Base-by-base conservation (phyloP, 2,797 vertebrate genomes). In the Peromyscus nudipes region DNA sequence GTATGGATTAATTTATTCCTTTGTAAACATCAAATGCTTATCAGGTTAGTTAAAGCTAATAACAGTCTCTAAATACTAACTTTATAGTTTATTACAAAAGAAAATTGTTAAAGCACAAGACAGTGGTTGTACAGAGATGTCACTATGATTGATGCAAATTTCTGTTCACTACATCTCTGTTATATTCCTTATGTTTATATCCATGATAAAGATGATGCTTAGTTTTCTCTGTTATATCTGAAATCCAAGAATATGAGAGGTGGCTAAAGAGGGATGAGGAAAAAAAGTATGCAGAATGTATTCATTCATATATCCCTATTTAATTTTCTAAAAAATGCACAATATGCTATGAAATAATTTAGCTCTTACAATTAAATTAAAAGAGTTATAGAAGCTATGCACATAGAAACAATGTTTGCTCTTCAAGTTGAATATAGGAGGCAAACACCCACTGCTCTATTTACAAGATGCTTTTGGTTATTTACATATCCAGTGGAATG, bases 1-100 rank as follows among this genome's bases (percentile, higher is more conserved):
- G 12, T 6, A 29, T 81, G 37, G 55, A 86, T 92, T 96, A 80
- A 96, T 80, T 93, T 94, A 94, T 89, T 73, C 13, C 29, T 25
- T 84, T 4, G 65, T 69, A 95, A 94, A 87, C 34, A 43, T 90
- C 76, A 90, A 89, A 21, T 85, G 37, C 46, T 92, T 90, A 94
- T 95, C 90, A 94, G 40, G 87, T 64, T 52, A 94, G 71, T 96
- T 95, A 96, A 91, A 95, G 67, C 64, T 88, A 92, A 95, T 95
- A 93, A 75, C 93, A 4, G 89, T 64, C 69, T 79, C n/a, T 82
- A 94, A 90, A 34, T 88, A 86, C 2, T 52, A 94, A 89, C 69
- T 60, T 73, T 60, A 81, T 49, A 93, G 37, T 83, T 62, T 64
- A 89, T 81, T 88, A 65, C 4, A 94, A 89, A 86, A 92, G 31